phyloP scores from a whole-genome alignment of 1,140 invertebrate species.

The Chrysopa pallens region DNA sequence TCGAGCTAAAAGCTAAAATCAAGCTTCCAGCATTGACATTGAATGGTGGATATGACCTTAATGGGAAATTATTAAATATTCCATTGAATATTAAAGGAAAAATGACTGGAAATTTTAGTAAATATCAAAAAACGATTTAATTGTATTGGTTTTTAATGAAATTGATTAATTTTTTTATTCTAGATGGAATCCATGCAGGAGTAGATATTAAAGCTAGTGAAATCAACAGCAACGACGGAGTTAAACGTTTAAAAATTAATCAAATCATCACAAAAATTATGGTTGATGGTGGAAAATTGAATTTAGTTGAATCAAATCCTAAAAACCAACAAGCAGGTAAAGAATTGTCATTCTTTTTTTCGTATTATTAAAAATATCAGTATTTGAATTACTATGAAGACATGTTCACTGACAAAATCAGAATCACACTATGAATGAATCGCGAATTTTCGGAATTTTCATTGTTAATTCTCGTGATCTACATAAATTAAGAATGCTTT shows the following conservation, averaged over 20 bases:
- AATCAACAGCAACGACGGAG: conserved; percentile 32
- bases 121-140: background rate
- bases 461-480: no score
- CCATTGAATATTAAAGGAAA: no score
- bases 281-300: conserved; percentile 31
- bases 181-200: background rate
- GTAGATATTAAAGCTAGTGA: conserved; percentile 18
- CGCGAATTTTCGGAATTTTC: no score
- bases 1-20: no score
- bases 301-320: conserved; percentile 17
- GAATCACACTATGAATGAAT: no score
- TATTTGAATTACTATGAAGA: no score
- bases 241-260: conserved; percentile 32
- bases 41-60: no score
- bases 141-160: background rate
- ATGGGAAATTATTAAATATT: no score
- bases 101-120: background rate
- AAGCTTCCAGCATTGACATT: no score
- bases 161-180: background rate
- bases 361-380: no score
- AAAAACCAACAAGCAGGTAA: background rate
- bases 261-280: conserved; percentile 33
- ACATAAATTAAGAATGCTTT: no score
- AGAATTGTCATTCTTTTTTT: background rate
- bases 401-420: no score